Conservation (phyloP, 2,888 invertebrate genomes). For the Caenorhabditis panamensis region DNA sequence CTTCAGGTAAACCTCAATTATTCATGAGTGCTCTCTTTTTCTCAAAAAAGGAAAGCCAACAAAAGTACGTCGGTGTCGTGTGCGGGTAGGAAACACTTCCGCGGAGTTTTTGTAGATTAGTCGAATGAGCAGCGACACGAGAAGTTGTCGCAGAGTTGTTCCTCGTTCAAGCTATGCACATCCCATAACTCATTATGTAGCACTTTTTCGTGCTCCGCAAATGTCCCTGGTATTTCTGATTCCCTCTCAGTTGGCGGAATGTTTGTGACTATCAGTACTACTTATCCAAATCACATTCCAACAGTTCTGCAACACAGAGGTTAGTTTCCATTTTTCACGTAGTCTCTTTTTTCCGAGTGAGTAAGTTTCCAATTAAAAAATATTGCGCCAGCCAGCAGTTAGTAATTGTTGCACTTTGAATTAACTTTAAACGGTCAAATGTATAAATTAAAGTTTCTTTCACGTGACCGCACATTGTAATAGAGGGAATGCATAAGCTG, state of each 20-base stretch:
- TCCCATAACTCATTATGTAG: constrained; percentile 62
- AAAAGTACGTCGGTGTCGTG: constrained; percentile 23
- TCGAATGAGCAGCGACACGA: constrained; percentile 41
- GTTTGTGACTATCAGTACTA: constrained; percentile 51
- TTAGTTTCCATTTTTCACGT: constrained; percentile 18
- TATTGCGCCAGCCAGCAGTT: neutral
- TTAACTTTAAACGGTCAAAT: neutral
- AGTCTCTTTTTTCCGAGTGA: neutral
- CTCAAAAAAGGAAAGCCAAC: constrained; percentile 7
- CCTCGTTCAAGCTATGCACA: constrained; percentile 53
- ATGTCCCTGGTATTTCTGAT: constrained; percentile 48
- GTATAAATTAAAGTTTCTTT: neutral
- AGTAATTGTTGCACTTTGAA: neutral
- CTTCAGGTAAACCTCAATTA: constrained; percentile 59
- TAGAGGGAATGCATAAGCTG: neutral
- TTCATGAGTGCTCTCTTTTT: constrained; percentile 55
- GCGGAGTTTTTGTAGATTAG: constrained; percentile 57
- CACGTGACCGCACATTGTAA: constrained; percentile 21
- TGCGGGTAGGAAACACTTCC: constrained; percentile 46
- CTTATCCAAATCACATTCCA: constrained; percentile 26
- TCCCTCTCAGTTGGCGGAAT: constrained; percentile 33
- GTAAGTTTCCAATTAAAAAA: neutral
- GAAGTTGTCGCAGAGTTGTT: constrained; percentile 31
- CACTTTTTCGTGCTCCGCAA: constrained; percentile 57
- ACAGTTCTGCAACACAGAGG: constrained; percentile 22